Base-by-base conservation (phyloP, 2,797 vertebrate species). In the Myoxocephalus aenaeus region DNA sequence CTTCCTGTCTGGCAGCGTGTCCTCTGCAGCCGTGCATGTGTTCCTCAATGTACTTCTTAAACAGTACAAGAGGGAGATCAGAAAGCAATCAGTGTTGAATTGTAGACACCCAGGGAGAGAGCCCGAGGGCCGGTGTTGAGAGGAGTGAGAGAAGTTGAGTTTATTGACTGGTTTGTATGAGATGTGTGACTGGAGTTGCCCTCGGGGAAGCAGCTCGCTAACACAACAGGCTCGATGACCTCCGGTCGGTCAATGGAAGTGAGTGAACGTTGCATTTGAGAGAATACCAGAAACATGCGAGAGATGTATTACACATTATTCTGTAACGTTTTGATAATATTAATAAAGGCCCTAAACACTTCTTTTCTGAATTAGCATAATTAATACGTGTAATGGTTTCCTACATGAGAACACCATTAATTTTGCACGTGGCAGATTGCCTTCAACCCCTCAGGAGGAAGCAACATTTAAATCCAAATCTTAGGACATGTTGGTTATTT, bases 51-150 rank as follows among this genome's bases (percentile, higher is more conserved):
- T 86, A 86, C 77, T 59, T 73, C 72, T 77, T 78, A 87, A 93
- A 90, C 48, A 73, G 84, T 77, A 91, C 92, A 92, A 75, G 87
- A 77, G 64, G 73, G 77, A 81, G 74, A 87, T 87, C 86, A 83
- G 87, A 90, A 92, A 91, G 90, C 92, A 92, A 92, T 92, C 89
- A 80, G 73, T 4, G 46, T n/a, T 46, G 79, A 78, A 61, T 42
- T 81, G 86, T 89, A 79, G 84, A 70, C 79, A 88, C 85, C 85
- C 36, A 7, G 56, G 65, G 42, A 77, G 13, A 74, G 57, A 46
- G 86, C 91, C 90, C 9, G 86, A 74, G 90, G 92, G 86, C 71
- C 11, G 25, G 25, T 53, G 86, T 81, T 40, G 57, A 79, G 73
- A 75, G 70, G 73, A 75, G 70, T 61, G 75, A 77, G 59, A 81